Conservation (phyloP, 1,140 invertebrate genomes). For the Aleiodes sp. region DNA sequence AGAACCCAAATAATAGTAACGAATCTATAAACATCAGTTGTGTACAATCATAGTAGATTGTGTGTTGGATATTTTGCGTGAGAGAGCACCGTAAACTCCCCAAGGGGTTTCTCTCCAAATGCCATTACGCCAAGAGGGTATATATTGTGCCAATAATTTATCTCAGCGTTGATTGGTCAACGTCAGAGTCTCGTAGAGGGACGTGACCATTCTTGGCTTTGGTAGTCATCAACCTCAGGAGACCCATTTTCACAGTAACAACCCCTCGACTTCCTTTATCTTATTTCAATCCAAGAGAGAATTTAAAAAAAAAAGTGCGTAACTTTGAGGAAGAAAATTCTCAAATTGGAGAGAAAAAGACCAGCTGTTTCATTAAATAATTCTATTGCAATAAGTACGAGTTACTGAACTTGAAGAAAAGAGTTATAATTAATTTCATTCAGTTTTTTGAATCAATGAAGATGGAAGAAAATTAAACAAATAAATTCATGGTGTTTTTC, state of each 20-base stretch:
- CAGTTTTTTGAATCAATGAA: too few species aligned
- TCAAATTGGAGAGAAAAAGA: neutral
- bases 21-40: neutral
- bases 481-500: too few species aligned
- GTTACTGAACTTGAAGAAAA: too few species aligned
- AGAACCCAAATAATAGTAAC: too few species aligned
- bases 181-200: conserved; percentile 5
- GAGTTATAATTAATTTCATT: too few species aligned
- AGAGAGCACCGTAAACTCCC: conserved; percentile 17
- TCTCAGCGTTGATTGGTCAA: conserved; percentile 24
- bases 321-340: too few species aligned
- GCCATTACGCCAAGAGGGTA: neutral
- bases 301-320: neutral
- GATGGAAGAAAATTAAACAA: too few species aligned
- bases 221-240: neutral
- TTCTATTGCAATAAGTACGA: too few species aligned
- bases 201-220: neutral
- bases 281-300: neutral
- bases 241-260: neutral
- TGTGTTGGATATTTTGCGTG: conserved; percentile 28
- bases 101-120: conserved; percentile 12
- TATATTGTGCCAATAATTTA: conserved; percentile 19
- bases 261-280: neutral
- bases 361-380: too few species aligned
- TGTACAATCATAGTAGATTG: conserved; percentile 6